Base-by-base conservation (phyloP, 2,888 invertebrate species). In the Aleiodes leptofemur region DNA sequence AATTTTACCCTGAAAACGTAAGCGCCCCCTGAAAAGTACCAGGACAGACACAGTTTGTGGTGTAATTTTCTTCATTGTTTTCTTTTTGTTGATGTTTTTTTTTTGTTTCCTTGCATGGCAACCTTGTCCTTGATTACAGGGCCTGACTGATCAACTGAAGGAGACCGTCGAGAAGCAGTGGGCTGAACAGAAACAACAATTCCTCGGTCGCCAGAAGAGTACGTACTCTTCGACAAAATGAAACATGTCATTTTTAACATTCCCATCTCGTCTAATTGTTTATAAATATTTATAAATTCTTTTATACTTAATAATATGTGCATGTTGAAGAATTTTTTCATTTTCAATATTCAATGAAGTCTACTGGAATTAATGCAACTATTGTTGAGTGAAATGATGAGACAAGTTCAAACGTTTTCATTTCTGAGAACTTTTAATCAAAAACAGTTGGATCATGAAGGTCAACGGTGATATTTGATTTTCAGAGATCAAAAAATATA, bases 181-280 rank as follows among this genome's bases (percentile, higher is more conserved):
- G 97, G 92, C 94, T 86, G 96, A 96, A 91, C 96, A 94, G 91
- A 93, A 94, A 91, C 94, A 95, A 85, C 96, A 96, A 91, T 97
- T 96, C 92, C 94, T 94, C 90, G 94, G 94, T 91, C 96, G 97
- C 90, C 96, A 96, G 91, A 96, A 96, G 93, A 92, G 96, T 97
- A 94, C 93, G 95, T 93, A 86, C 57, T 78, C 68, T 56, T 72
- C 53, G 51, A 51, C 13, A 38, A 69, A 48, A 31, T 56, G 11
- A 14, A 23, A 69, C 56, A 31, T 64, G 53, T 79, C 80, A 76
- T 73, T 79, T 34, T 59, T 69, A 75, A 53, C 71, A 56, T n/a
- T 68, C 66, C n/a, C 34, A 57, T 61, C 29, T 31, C 56, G 57
- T 73, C 38, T 72, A 66, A 51, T 50, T 61, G 11, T 51, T 34